phyloP scores from a whole-genome alignment of 2,888 invertebrate species.

The Diaphora mendica region DNA sequence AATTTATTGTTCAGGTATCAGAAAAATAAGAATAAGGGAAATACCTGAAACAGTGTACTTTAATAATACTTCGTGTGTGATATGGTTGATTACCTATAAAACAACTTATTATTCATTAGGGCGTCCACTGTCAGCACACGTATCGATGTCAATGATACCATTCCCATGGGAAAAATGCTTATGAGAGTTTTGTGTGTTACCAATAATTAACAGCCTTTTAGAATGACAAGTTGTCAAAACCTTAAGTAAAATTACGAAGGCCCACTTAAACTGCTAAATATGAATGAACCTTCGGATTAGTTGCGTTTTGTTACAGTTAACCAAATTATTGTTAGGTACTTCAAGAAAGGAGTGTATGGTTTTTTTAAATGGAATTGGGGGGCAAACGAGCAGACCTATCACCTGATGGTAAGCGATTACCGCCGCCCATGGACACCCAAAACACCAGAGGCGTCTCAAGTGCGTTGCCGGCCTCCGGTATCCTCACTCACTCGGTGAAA shows the following conservation, averaged over 20 bases:
- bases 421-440: too few species aligned
- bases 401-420: too few species aligned
- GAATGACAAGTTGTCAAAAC: slow-evolving; percentile 23
- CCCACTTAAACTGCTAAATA: not conserved
- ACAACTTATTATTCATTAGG: slow-evolving; percentile 40
- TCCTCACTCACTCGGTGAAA: too few species aligned
- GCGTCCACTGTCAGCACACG: slow-evolving; percentile 34
- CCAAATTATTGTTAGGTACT: not conserved
- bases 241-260: not conserved
- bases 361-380: too few species aligned
- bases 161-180: slow-evolving; percentile 43
- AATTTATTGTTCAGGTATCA: too few species aligned
- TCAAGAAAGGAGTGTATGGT: not conserved
- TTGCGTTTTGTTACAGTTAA: not conserved
- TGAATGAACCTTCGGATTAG: not conserved
- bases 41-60: not conserved
- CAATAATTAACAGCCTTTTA: slow-evolving; percentile 32
- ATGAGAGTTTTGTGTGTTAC: slow-evolving; percentile 20
- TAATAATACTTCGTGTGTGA: not conserved
- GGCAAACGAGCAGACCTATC: too few species aligned
- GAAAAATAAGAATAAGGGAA: too few species aligned
- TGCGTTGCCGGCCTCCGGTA: too few species aligned
- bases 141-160: slow-evolving; percentile 43
- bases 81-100: not conserved
- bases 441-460: too few species aligned